Evolutionary conservation across 2,797 vertebrate genomes (phyloP).

Genomic region (Sebastes kiyomatsui): DNA sequence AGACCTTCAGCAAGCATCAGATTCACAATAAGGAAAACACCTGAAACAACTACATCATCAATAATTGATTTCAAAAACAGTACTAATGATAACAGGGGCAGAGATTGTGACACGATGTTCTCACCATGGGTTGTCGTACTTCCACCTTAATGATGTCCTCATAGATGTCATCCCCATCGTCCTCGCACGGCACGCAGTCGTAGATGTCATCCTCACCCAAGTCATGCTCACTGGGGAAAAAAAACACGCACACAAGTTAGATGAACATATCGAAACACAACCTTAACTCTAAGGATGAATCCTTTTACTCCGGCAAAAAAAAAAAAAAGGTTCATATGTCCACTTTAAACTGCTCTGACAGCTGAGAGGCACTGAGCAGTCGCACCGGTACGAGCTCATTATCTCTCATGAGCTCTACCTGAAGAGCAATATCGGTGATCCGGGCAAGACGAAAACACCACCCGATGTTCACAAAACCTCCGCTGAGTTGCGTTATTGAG

Average conservation of each 20-base stretch:
- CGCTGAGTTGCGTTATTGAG: slow-evolving; percentile 27
- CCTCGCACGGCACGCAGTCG: slow-evolving; percentile 97
- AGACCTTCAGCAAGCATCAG: background rate
- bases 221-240: slow-evolving; percentile 90
- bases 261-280: background rate
- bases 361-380: background rate
- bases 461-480: slow-evolving; percentile 23
- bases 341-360: slow-evolving; percentile 1
- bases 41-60: background rate
- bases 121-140: slow-evolving; percentile 98
- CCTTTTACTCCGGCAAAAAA: background rate
- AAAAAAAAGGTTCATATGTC: background rate
- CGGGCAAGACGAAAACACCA: slow-evolving; percentile 1
- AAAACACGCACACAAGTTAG: background rate
- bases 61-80: background rate
- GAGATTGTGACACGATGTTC: slow-evolving; percentile 8
- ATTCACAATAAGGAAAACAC: background rate
- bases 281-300: background rate
- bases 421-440: background rate
- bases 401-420: background rate
- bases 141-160: slow-evolving; percentile 99
- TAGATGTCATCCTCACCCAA: slow-evolving; percentile 97
- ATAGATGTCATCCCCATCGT: slow-evolving; percentile 96
- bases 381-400: background rate
- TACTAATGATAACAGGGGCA: background rate